These are phyloP conservation scores for Podargus strigoides DNA, from an alignment of 2,797 vertebrate species.

Conservation along the genomic window DNA sequence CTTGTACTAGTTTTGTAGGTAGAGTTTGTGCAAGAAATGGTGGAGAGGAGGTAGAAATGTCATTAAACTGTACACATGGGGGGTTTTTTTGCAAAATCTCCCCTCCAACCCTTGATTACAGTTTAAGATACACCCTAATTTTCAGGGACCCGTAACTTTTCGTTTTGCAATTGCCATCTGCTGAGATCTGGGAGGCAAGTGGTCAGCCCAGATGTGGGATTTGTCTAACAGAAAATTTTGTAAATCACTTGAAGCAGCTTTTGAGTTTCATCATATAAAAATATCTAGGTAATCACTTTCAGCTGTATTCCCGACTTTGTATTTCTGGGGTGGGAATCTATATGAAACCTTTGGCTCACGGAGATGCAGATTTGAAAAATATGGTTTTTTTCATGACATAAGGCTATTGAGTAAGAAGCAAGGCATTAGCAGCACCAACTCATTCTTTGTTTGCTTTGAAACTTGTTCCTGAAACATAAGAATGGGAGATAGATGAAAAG, in stretches of 20 bases:
- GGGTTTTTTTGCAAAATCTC: neutral
- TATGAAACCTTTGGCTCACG: constrained; percentile 11
- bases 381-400: constrained; percentile 51
- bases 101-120: neutral
- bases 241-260: constrained; percentile 52
- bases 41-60: neutral
- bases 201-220: constrained; percentile 59
- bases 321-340: constrained; percentile 47
- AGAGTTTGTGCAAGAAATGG: neutral
- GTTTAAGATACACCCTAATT: neutral
- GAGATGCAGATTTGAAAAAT: constrained; percentile 50
- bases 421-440: constrained; percentile 28
- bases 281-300: constrained; percentile 53
- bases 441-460: constrained; percentile 56
- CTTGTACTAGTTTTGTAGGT: neutral
- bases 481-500: constrained; percentile 4
- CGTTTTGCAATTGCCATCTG: constrained; percentile 33
- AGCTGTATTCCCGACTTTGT: constrained; percentile 40
- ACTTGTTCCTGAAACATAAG: constrained; percentile 37
- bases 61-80: neutral
- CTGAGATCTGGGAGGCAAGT: constrained; percentile 41
- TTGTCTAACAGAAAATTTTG: constrained; percentile 47
- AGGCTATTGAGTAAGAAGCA: constrained; percentile 36
- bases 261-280: constrained; percentile 52
- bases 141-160: neutral